Percentiles rank a stretch among this genome's conserved stretches.
These are phyloP conservation scores for Caiman crocodilus DNA, from an alignment of 2,797 vertebrate genomes.

Conservation along the genomic window DNA sequence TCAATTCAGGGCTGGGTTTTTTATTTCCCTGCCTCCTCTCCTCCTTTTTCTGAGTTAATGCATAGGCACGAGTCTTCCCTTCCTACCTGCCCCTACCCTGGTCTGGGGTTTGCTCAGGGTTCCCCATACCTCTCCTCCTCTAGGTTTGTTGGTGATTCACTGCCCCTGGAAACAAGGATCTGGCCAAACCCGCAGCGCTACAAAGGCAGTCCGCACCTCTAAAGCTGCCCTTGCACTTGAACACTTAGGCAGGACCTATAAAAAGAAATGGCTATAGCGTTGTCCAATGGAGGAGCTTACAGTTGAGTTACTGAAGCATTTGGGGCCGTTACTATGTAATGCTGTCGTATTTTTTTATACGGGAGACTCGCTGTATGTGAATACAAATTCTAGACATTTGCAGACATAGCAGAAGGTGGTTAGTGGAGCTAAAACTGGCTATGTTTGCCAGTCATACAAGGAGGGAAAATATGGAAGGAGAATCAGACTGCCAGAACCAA, in stretches of 20 bases:
- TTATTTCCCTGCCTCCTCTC: not conserved
- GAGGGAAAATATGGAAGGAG: not conserved
- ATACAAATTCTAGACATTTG: not conserved
- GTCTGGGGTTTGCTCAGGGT: not conserved
- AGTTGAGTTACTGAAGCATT: accelerated
- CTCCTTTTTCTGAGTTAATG: accelerated
- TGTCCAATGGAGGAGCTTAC: not conserved
- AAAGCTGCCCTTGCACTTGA: accelerated
- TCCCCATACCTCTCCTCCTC: not conserved
- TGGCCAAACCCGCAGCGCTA: not conserved
- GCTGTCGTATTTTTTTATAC: accelerated
- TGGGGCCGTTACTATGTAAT: accelerated
- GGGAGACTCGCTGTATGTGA: not conserved
- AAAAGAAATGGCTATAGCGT: not conserved
- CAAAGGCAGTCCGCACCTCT: accelerated
- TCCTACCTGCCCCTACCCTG: accelerated
- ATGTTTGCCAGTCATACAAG: not conserved
- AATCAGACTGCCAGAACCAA: not conserved
- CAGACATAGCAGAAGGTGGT: not conserved
- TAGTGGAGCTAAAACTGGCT: not conserved
- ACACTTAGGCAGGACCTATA: accelerated
- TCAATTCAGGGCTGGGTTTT: not conserved
- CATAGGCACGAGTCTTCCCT: accelerated
- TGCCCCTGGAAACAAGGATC: not conserved
- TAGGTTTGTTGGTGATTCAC: not conserved